Evolutionary conservation across 1,140 invertebrate genomes (phyloP).

Genomic region (Mactra quadrangularis): DNA sequence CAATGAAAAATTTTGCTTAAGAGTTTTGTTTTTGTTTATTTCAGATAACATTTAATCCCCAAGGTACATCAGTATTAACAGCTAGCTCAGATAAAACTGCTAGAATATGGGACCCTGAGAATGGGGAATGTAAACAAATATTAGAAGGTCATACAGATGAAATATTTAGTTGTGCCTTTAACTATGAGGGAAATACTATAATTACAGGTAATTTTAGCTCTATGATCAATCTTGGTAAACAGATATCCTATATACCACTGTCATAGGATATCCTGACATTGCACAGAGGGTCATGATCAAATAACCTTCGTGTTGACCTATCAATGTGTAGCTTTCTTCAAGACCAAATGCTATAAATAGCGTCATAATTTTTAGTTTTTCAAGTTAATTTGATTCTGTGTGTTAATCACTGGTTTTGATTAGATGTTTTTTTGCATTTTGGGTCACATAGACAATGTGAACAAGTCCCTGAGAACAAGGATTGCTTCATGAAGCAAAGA

Average conservation of each 20-base stretch:
- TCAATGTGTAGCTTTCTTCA: background rate
- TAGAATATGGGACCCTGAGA: constrained; percentile 89
- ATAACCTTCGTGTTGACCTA: background rate
- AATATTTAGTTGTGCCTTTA: constrained; percentile 92
- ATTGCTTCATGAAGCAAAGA: too few relatives aligned
- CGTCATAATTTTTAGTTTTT: too few relatives aligned
- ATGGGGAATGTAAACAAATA: constrained; percentile 88
- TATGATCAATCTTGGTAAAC: constrained; percentile 38
- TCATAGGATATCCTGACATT: background rate
- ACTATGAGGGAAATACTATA: constrained; percentile 90
- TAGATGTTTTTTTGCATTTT: too few relatives aligned
- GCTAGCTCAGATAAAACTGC: constrained; percentile 90
- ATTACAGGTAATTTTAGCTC: constrained; percentile 85
- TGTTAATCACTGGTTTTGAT: too few relatives aligned
- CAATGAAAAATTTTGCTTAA: too few relatives aligned
- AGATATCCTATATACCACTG: background rate
- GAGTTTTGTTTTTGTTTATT: background rate
- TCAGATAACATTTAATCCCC: constrained; percentile 91
- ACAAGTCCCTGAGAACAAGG: too few relatives aligned
- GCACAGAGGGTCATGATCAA: background rate
- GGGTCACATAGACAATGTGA: too few relatives aligned
- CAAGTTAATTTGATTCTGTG: background rate
- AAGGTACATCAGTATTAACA: constrained; percentile 88
- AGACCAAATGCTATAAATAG: too few relatives aligned
- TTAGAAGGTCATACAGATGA: constrained; percentile 90